phyloP scores from a whole-genome alignment of 2,888 invertebrate genomes.

The Erannis defoliaria region DNA sequence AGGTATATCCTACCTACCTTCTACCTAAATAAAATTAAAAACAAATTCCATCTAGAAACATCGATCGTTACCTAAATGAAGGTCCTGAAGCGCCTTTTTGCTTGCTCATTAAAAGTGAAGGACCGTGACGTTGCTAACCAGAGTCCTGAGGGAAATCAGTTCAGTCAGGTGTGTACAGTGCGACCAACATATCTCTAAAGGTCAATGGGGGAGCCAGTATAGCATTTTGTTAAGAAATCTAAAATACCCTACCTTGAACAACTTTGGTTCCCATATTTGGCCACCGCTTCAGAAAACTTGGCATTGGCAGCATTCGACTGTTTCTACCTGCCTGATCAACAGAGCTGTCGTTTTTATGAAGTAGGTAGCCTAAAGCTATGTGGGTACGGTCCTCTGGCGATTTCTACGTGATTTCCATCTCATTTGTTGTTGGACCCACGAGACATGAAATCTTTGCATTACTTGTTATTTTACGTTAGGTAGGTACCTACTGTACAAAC shows the following conservation, averaged over 20 bases:
- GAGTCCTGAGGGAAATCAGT: slow-evolving; percentile 31
- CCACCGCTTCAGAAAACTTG: background rate
- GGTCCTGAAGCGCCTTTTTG: slow-evolving; percentile 17
- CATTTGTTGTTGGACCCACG: slow-evolving; percentile 6
- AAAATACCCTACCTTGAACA: background rate
- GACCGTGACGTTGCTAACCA: slow-evolving; percentile 25
- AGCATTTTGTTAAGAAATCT: background rate
- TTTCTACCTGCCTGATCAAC: slow-evolving; percentile 3
- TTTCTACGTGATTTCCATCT: slow-evolving; percentile 25
- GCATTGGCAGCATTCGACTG: background rate
- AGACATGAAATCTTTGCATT: background rate
- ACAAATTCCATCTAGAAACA: slow-evolving; percentile 8
- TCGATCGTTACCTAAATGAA: slow-evolving; percentile 11
- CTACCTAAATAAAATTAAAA: slow-evolving; percentile 4
- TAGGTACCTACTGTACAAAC: background rate
- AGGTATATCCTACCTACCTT: too few species aligned
- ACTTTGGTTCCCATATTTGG: background rate
- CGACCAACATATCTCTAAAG: background rate
- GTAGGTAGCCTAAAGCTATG: background rate
- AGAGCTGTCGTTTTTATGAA: slow-evolving; percentile 22
- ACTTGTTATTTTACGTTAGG: background rate
- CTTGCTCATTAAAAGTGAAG: slow-evolving; percentile 29
- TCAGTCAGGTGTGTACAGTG: slow-evolving; percentile 8
- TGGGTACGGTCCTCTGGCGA: slow-evolving; percentile 3
- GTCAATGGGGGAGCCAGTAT: background rate